Base-by-base conservation (phyloP, 2,888 invertebrate species). In the Polydrusus tereticollis region DNA sequence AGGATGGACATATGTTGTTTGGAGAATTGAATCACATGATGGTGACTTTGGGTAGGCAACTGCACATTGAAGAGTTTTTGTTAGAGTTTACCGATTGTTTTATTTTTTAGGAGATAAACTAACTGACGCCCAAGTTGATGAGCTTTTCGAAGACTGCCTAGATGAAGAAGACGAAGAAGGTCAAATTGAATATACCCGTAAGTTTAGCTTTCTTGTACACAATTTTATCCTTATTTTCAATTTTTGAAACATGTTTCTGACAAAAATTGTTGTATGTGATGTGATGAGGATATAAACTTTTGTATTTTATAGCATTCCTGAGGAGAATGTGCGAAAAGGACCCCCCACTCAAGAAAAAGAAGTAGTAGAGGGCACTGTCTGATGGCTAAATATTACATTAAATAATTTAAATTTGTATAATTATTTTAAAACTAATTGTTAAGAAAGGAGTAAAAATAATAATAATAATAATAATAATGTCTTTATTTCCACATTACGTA, bases 21-120 rank as follows among this genome's bases (percentile, higher is more conserved):
- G 98, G 96, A 87, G 99, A 99, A 88, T 90, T 99, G 84, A 92
- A 95, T 86, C 97, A 99, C 90, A 95, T 95, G 81, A 92, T 99
- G 80, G 88, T 96, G 78, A 90, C 95, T 77, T 91, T 99, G 86
- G 99, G 98, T 97, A 86, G 43, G 36, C 67, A 21, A 45, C 21
- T 20, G n/a, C n/a, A 14, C 14, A 43, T 64, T 55, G 74, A n/a
- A 43, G 12, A 23, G 14, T 41, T 41, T 41, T 60, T 10, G n/a
- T n/a, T n/a, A n/a, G n/a, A n/a, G n/a, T n/a, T n/a, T n/a, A n/a
- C n/a, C n/a, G n/a, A n/a, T n/a, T n/a, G n/a, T 43, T 33, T 18
- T n/a, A 29, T 66, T 74, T 68, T 72, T 52, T 52, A 96, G 96
- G 95, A 86, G 97, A 97, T 87, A 90, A 90, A 85, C 88, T 97